Percentiles rank a stretch among this genome's conserved stretches.
Conservation (phyloP, 2,797 vertebrate genomes). For the Nyctibius grandis region DNA sequence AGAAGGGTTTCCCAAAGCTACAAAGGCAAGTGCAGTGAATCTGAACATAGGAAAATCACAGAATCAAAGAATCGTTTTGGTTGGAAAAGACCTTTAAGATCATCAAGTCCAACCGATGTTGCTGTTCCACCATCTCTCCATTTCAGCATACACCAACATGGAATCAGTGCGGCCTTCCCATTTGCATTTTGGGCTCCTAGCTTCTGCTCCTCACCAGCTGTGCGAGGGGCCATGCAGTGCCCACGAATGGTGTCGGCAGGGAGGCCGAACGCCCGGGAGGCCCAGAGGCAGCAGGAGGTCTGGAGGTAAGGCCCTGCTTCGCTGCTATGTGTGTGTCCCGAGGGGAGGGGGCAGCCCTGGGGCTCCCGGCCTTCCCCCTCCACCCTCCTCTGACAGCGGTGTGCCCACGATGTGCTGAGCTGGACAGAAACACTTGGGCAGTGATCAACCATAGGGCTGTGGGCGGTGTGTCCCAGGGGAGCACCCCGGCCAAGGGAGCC, state of each 20-base stretch:
- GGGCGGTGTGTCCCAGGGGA: accelerated
- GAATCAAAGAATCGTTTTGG: no score
- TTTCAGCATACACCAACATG: accelerated
- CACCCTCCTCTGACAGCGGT: background rate
- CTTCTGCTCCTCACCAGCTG: background rate
- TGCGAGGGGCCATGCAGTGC: accelerated
- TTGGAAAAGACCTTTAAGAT: no score
- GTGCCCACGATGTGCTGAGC: background rate
- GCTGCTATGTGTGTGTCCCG: accelerated
- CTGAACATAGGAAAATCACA: background rate
- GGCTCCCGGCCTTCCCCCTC: background rate
- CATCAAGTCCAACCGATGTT: no score
- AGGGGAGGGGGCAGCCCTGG: background rate
- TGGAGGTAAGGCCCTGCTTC: background rate
- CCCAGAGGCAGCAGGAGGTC: background rate
- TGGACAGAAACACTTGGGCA: accelerated
- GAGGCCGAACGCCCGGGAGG: background rate
- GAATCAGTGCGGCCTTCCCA: background rate
- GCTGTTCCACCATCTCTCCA: background rate
- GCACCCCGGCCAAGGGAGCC: accelerated
- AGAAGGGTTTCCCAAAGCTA: background rate
- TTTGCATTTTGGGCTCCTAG: background rate
- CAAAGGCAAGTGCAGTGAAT: background rate
- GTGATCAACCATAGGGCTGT: accelerated
- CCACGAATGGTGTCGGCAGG: accelerated